Conservation (phyloP, 1,140 invertebrate genomes). For the Eufriesea mexicana region DNA sequence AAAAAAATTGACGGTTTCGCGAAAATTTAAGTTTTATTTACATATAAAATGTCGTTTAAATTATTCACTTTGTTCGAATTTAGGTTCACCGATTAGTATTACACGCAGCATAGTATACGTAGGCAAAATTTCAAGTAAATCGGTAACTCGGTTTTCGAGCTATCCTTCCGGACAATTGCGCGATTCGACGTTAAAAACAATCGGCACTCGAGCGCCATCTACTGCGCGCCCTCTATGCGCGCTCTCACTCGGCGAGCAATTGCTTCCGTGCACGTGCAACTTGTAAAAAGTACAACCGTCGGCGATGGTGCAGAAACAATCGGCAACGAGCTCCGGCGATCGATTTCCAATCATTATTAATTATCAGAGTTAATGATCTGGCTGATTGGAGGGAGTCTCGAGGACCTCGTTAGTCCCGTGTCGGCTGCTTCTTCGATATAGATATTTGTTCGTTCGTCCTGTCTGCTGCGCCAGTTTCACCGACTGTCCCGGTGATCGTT, state of each 20-base stretch:
- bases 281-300: slow-evolving; percentile 12
- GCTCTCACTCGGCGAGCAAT: not conserved
- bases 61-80: no score
- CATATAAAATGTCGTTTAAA: no score
- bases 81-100: no score
- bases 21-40: no score
- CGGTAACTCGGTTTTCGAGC: no score
- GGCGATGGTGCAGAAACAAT: slow-evolving; percentile 20
- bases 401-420: slow-evolving; percentile 71
- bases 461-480: slow-evolving; percentile 26
- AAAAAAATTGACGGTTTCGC: no score
- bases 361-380: slow-evolving; percentile 70
- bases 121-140: no score
- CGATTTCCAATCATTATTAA: slow-evolving; percentile 73
- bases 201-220: no score
- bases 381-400: slow-evolving; percentile 71
- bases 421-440: slow-evolving; percentile 39
- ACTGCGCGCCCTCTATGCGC: no score
- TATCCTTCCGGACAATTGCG: no score
- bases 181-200: no score
- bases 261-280: not conserved
- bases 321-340: slow-evolving; percentile 39
- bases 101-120: no score
- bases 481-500: slow-evolving; percentile 33
- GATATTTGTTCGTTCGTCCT: slow-evolving; percentile 42